phyloP scores from a whole-genome alignment of 1,140 invertebrate species.

The Mizuhopecten yessoensis region DNA sequence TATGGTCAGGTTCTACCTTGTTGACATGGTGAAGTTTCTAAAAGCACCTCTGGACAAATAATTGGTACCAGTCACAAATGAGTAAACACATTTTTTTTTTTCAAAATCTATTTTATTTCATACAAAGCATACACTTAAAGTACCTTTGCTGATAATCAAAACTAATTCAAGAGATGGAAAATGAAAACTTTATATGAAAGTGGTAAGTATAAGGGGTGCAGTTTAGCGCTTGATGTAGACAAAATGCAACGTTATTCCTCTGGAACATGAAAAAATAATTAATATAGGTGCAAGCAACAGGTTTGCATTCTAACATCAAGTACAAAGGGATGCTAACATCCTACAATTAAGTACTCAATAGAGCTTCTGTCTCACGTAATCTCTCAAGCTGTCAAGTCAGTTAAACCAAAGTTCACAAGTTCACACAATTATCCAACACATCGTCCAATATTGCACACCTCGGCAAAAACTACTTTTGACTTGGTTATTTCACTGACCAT shows the following conservation, averaged over 20 bases:
- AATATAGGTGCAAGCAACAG: background rate
- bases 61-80: background rate
- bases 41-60: background rate
- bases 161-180: background rate
- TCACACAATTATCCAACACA: background rate
- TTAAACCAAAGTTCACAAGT: too few relatives aligned
- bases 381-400: background rate
- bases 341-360: too few relatives aligned
- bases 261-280: background rate
- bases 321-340: background rate
- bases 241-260: background rate
- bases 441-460: too few relatives aligned
- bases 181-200: background rate
- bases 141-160: background rate
- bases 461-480: background rate
- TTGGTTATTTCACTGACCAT: background rate
- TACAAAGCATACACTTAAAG: background rate
- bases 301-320: background rate
- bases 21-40: background rate
- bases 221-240: background rate
- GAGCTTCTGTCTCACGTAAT: background rate
- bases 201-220: background rate
- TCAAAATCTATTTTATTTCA: background rate
- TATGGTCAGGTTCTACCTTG: background rate
- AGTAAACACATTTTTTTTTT: background rate